Percentiles rank a stretch among this genome's conserved stretches.
Conservation (phyloP, 2,797 vertebrate species). For the Anolis apletophallus region DNA sequence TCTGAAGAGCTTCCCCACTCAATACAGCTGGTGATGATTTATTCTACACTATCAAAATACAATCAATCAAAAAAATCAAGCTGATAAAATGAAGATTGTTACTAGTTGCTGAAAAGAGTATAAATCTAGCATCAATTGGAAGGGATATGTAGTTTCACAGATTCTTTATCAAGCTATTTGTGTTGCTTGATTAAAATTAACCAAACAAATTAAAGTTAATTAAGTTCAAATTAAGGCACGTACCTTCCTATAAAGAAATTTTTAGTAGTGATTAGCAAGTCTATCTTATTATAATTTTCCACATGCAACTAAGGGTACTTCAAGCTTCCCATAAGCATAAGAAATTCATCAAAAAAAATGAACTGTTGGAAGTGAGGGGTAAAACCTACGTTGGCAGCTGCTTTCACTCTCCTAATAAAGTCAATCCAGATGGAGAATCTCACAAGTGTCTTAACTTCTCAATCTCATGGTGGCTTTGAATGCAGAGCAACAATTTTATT, state of each 20-base stretch:
- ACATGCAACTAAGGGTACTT: neutral
- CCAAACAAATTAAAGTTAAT: no score
- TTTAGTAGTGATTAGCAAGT: neutral
- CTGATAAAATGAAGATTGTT: neutral
- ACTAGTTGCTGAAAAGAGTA: neutral
- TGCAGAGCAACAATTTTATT: neutral
- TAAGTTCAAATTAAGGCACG: neutral
- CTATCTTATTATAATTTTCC: neutral
- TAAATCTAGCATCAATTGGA: neutral
- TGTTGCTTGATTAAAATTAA: no score
- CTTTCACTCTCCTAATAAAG: neutral
- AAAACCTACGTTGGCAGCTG: neutral
- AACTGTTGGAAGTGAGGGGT: neutral
- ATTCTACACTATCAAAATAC: no score
- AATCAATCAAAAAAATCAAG: neutral
- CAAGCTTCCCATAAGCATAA: neutral
- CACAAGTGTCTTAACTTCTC: neutral
- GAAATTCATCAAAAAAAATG: neutral
- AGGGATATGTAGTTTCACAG: neutral
- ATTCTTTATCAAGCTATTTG: neutral
- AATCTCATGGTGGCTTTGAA: neutral
- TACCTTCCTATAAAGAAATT: slow-evolving; percentile 8
- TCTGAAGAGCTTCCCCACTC: neutral
- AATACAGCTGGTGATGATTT: neutral
- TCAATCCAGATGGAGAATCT: neutral